Conservation (phyloP, 2,113 vertebrate species). For the Corythornis madagascariensis region DNA sequence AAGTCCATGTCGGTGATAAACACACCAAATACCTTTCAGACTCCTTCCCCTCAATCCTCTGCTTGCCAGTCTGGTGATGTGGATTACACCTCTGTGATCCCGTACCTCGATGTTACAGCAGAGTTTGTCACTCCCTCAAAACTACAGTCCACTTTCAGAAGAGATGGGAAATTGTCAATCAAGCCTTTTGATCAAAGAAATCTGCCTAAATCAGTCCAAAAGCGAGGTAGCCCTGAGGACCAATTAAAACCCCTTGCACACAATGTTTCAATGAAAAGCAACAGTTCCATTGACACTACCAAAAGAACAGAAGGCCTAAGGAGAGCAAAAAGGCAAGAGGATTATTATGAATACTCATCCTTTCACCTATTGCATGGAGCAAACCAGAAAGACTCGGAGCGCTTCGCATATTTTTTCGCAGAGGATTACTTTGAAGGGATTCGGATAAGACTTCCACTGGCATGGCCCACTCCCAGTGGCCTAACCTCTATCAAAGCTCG, state of each 20-base stretch:
- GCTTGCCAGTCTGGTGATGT: constrained; percentile 72
- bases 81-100: constrained; percentile 78
- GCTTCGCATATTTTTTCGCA: constrained; percentile 81
- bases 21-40: neutral
- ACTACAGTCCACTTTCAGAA: constrained; percentile 28
- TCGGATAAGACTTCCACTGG: constrained; percentile 7
- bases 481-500: constrained; percentile 75
- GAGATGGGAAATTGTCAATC: neutral
- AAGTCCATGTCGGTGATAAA: neutral
- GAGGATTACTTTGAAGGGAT: constrained; percentile 79
- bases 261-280: neutral
- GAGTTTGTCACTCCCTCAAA: constrained; percentile 70
- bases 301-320: neutral
- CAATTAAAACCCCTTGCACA: neutral
- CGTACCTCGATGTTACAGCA: constrained; percentile 77
- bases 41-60: constrained; percentile 14
- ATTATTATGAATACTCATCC: constrained; percentile 55
- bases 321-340: constrained; percentile 34
- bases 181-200: constrained; percentile 10
- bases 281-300: neutral
- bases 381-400: constrained; percentile 67
- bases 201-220: constrained; percentile 36
- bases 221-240: neutral
- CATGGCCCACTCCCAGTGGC: constrained; percentile 80
- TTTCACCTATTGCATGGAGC: constrained; percentile 52